Evolutionary conservation across 2,113 vertebrate genomes (phyloP).

Genomic region (Eolophus roseicapilla): DNA sequence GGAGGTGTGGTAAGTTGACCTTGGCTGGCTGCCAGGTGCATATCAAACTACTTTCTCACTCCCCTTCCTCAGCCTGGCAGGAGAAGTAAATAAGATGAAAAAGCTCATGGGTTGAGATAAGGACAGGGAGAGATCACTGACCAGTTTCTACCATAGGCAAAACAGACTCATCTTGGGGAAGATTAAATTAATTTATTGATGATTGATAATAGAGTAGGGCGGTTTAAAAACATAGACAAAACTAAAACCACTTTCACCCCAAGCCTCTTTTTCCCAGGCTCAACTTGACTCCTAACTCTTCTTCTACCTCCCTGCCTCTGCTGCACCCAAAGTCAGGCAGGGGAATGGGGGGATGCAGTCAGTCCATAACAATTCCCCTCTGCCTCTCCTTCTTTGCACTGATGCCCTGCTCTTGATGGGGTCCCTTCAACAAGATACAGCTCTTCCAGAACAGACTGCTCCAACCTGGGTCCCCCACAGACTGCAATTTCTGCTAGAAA

Average conservation of each 20-base stretch:
- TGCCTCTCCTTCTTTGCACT: not conserved
- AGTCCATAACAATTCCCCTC: not conserved
- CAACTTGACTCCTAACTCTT: not conserved
- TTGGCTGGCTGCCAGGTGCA: not conserved
- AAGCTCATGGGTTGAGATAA: not conserved
- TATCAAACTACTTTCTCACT: not conserved
- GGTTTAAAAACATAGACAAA: not conserved
- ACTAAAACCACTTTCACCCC: not conserved
- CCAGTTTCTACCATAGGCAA: not conserved
- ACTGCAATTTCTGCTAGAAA: not conserved
- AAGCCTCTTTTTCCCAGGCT: not conserved
- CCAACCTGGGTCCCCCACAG: not conserved
- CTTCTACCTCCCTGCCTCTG: not conserved
- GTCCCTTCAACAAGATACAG: not conserved
- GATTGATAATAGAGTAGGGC: not conserved
- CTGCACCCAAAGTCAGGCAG: accelerated
- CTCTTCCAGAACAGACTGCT: not conserved
- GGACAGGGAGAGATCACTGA: not conserved
- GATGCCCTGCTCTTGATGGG: not conserved
- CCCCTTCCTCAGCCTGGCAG: not conserved
- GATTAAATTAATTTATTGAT: not conserved
- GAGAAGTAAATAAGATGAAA: not conserved
- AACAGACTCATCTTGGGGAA: not conserved
- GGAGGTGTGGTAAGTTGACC: not conserved
- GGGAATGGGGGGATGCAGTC: not conserved